Evolutionary conservation across 2,113 vertebrate genomes (phyloP), one percentile per base, ranked within the genome.

Genomic region (Loxodonta africana): DNA sequence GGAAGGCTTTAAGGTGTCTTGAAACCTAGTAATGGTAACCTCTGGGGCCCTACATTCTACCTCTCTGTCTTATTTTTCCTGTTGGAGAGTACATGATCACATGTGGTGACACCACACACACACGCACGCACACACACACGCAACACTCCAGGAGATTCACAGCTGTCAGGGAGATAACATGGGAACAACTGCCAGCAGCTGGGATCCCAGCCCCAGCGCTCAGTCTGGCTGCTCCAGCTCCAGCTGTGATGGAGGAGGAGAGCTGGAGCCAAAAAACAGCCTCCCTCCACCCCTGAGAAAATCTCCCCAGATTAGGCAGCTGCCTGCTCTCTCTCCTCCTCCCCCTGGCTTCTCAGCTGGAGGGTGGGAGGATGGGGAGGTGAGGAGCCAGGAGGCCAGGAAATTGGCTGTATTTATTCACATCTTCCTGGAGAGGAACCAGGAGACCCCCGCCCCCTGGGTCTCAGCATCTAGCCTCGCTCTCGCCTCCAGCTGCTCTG

Each of bases 221-320:
- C 20, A 3, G 81, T 89, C 82, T 44, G 46, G 83, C 95, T 69
- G 76, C 48, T 88, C 87, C 87, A 91, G 93, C 93, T 94, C 96
- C 97, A 97, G 96, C 93, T 97, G 95, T 91, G 97, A 94, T 57
- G 81, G 71, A 95, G 60, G 71, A 85, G 81, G 20, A 93, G 76
- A 3, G 14, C 87, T 26, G 65, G 74, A 95, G 92, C 95, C 96
- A 92, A 92, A 81, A 94, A 23, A 48, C 82, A 65, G 78, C 90
- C 92, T 73, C 76, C 95, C 62, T 93, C 77, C 41, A 93, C 81
- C 83, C 92, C 81, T 96, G 93, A 97, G 97, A 97, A 98, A 94
- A 95, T 94, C 91, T 93, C 95, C 65, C 90, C 71, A 97, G 96
- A 97, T 96, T 88, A 97, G 53, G 90, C 97, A 97, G 97, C 97